Percentiles rank a stretch among this genome's conserved stretches.
Conservation (phyloP, 1,140 invertebrate species). For the Drosophila paulistorum region DNA sequence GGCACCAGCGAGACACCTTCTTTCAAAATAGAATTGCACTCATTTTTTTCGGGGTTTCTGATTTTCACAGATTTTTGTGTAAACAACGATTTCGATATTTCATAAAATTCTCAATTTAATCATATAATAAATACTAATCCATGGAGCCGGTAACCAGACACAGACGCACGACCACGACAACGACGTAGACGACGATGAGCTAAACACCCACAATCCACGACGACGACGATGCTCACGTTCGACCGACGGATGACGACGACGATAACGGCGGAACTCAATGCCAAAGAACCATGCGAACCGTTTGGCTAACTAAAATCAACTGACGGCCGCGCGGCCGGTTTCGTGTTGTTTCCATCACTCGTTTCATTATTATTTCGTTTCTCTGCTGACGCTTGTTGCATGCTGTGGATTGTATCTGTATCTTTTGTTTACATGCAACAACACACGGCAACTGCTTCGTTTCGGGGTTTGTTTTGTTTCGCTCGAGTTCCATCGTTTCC, state of each 20-base stretch:
- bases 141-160: conserved; percentile 18
- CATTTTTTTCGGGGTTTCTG: conserved; percentile 25
- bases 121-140: conserved; percentile 20
- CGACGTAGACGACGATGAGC: conserved; percentile 7
- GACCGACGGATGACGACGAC: conserved; percentile 18
- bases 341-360: background rate
- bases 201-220: background rate
- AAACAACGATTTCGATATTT: conserved; percentile 19
- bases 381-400: conserved; percentile 59
- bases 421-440: conserved; percentile 29
- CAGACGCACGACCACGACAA: background rate
- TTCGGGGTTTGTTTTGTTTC: conserved; percentile 37
- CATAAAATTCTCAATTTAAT: conserved; percentile 14
- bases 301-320: conserved; percentile 44
- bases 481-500: conserved; percentile 2
- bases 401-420: conserved; percentile 15
- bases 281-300: conserved; percentile 44
- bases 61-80: conserved; percentile 16
- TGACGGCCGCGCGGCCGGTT: conserved; percentile 23
- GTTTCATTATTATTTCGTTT: background rate
- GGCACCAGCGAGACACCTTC: conserved; percentile 6
- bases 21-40: conserved; percentile 60
- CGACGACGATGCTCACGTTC: conserved; percentile 17
- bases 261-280: conserved; percentile 13
- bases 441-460: background rate